Evolutionary conservation across 2,888 invertebrate genomes (phyloP), one percentile per base, ranked within the genome.

Genomic region (Cerceris rybyensis): DNA sequence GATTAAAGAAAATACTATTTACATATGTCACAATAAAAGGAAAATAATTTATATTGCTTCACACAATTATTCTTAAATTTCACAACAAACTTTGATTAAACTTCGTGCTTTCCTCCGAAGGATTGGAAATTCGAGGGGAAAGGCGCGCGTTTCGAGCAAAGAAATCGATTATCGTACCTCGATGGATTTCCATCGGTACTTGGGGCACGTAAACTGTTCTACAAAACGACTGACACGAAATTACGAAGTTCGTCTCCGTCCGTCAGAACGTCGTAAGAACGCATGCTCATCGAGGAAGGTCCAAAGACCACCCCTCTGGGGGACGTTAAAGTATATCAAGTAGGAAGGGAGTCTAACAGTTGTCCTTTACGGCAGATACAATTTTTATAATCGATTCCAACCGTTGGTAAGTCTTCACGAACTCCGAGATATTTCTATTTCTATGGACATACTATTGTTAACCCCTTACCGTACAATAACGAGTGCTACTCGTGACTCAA

Each of bases 121-220:
- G 1, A 46, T 11, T 46, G 8, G 9, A 11, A 11, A 46, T 11
- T 46, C 46, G 46, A 28, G 28, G 2, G 28, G 28, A 28, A 28
- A 28, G 28, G 4, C 28, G 28, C 2, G 4, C 28, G 28, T 28
- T 28, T 28, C 28, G 28, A 1, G 42, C 42, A 41, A 39, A 7
- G 14, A 28, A 28, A 28, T 28, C 39, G 13, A 41, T 9, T 14
- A 7, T 42, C 2, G 13, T 71, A 76, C 64, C 70, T 68, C 6
- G 50, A 59, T 78, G 50, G 14, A 13, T 7, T n/a, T 78, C 65
- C 68, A 68, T 77, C 17, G 42, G 50, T 43, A 28, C 49, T 43
- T 55, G 7, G 43, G 11, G 7, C 17, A 7, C 17, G 61, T 5
- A 6, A 16, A 52, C 9, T 54, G 7, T 9, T 43, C 50, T 50